Percentiles rank a stretch among this genome's conserved stretches.
phyloP scores from a whole-genome alignment of 2,888 invertebrate species.

The Parnassius apollo region DNA sequence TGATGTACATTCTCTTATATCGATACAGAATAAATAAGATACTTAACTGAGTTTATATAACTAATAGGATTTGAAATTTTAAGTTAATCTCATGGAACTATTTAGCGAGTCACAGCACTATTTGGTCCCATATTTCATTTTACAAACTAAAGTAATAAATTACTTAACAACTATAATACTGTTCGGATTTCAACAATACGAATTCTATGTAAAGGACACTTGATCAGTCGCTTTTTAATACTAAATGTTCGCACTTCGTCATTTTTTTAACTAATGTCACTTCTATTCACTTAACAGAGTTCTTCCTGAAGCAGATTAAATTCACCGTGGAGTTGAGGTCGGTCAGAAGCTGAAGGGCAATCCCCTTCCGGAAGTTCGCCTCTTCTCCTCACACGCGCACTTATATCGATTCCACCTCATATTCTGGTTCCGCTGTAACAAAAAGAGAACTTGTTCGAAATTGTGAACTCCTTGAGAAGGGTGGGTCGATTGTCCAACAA shows the following conservation, averaged over 20 bases:
- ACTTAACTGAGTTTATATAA: constrained; percentile 23
- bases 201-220: constrained; percentile 47
- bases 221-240: constrained; percentile 46
- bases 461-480: neutral
- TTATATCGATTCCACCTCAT: constrained; percentile 76
- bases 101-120: constrained; percentile 61
- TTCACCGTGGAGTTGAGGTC: neutral
- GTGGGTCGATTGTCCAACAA: too few relatives aligned
- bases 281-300: constrained; percentile 10
- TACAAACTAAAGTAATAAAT: constrained; percentile 55
- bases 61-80: constrained; percentile 32
- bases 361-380: constrained; percentile 33
- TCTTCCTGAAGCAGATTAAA: neutral
- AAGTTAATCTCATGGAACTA: constrained; percentile 52
- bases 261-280: neutral
- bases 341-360: constrained; percentile 8
- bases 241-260: constrained; percentile 5
- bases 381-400: constrained; percentile 60
- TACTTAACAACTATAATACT: constrained; percentile 67
- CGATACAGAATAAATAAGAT: constrained; percentile 1
- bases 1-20: constrained; percentile 39
- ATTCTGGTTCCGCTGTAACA: constrained; percentile 71
- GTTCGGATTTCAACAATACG: constrained; percentile 51
- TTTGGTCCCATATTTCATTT: constrained; percentile 65
- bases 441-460: constrained; percentile 45